Base-by-base conservation (phyloP, 2,888 invertebrate genomes). In the Acrobasis suavella region DNA sequence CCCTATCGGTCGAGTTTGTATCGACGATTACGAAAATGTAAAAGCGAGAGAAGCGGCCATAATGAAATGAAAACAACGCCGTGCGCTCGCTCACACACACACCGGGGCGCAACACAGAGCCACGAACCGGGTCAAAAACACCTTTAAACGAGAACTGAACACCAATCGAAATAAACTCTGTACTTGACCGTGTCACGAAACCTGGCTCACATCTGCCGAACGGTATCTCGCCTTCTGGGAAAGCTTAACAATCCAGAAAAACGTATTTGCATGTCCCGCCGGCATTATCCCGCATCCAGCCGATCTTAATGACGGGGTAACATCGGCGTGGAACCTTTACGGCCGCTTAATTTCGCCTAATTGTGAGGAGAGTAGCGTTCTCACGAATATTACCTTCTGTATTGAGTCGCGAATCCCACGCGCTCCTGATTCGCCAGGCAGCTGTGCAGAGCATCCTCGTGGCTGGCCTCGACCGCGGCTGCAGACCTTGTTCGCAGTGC, bases 201-300 rank as follows among this genome's bases (percentile, higher is more conserved):
- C 75, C 76, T 77, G 80, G 79, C 80, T 80, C 80, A 78, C 90
- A 91, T 90, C 91, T 91, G 90, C 89, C 80, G 77, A 88, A 91
- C 90, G 88, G 89, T 87, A 92, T 85, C 81, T 85, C 75, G 83
- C 86, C 87, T 92, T 91, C 91, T 89, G 89, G 88, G 91, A 92
- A 91, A 85, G 86, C 86, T 86, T 86, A 84, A 85, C 83, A 77
- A 86, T 85, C 87, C 89, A 85, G 81, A 87, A 91, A 66, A 89
- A 86, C 83, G 80, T 76, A 87, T 87, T 91, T 85, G 92, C 92
- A 91, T 91, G 91, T 88, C 85, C 85, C 84, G 83, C 75, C 77
- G 68, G 86, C 80, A 91, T 91, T 91, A 92, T 85, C 85, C 80
- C 67, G 70, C 78, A 76, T 72, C 76, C 82, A 80, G 76, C 77